These are phyloP conservation scores for Eufriesea mexicana DNA, from an alignment of 1,140 invertebrate species.

Conservation along the genomic window DNA sequence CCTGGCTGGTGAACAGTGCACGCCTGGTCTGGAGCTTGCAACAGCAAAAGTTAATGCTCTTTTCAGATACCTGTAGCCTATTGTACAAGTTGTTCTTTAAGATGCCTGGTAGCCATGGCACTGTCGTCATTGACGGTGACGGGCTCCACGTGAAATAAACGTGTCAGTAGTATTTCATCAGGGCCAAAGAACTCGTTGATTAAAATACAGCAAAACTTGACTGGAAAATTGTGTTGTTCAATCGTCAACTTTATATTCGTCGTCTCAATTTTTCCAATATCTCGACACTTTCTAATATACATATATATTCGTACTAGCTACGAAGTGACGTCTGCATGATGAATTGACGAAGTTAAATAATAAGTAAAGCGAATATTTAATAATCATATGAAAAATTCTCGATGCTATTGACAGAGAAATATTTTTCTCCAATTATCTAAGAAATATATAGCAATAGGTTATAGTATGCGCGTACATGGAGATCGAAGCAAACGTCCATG, in stretches of 20 bases:
- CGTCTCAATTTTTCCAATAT: not conserved
- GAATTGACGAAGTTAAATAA: not conserved
- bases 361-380: too few species aligned
- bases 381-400: too few species aligned
- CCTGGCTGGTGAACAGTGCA: constrained; percentile 88
- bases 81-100: constrained; percentile 72
- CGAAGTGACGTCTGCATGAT: too few species aligned
- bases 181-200: not conserved
- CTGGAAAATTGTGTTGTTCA: not conserved
- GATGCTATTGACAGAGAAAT: too few species aligned
- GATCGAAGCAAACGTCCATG: not conserved
- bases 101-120: constrained; percentile 74
- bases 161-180: too few species aligned
- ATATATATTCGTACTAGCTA: too few species aligned
- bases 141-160: constrained; percentile 59
- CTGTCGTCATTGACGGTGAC: constrained; percentile 69
- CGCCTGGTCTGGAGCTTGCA: constrained; percentile 88
- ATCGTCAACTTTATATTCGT: not conserved
- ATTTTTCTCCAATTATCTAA: too few species aligned
- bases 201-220: not conserved
- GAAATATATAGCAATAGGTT: too few species aligned
- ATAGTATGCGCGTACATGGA: not conserved
- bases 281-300: too few species aligned
- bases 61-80: constrained; percentile 70
- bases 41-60: constrained; percentile 86